Base-by-base conservation (phyloP, 2,797 vertebrate genomes). In the Hirundo rustica region DNA sequence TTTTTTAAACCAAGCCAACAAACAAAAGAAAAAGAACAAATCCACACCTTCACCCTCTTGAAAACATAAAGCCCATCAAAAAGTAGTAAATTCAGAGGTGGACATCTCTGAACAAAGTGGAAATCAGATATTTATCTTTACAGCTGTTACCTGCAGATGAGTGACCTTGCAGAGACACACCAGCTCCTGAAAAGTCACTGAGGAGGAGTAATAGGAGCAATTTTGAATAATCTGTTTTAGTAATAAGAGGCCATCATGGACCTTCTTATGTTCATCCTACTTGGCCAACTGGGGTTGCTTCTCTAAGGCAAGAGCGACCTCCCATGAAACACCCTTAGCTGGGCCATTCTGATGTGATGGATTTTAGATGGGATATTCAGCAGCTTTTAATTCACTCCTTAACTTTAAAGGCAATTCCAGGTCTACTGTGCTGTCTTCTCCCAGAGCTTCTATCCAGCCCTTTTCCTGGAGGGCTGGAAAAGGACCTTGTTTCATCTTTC, bases 401-500 rank as follows among this genome's bases (percentile, higher is more conserved):
- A 78, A 18, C 7, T 71, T 68, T 34, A 83, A 85, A 68, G 16
- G 17, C 40, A 67, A 21, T 50, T 29, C 20, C 8, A 38, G 16
- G 1, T 50, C 70, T 85, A 10, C 17, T 42, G 40, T 67, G 10
- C 21, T 64, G 9, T n/a, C 32, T 8, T 87, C 54, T 62, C 80
- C 34, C 14, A n/a, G 40, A 57, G 19, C 54, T 14, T 82, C 51
- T 20, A 11, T 78, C n/a, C 68, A 64, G 0, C 27, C 32, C n/a
- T 32, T 73, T 10, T 90, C 38, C 23, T 79, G 36, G 36, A 92
- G 55, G 64, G 74, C 73, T 92, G 74, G 62, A 81, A 89, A 62
- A 92, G 75, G 58, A 51, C 68, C 95, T 93, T 89, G 65, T 93
- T 96, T 93, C 36, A 5, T 83, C 78, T 88, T 88, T 89, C 30